Evolutionary conservation across 2,113 vertebrate species (phyloP).

Genomic region (Tupaia tana): DNA sequence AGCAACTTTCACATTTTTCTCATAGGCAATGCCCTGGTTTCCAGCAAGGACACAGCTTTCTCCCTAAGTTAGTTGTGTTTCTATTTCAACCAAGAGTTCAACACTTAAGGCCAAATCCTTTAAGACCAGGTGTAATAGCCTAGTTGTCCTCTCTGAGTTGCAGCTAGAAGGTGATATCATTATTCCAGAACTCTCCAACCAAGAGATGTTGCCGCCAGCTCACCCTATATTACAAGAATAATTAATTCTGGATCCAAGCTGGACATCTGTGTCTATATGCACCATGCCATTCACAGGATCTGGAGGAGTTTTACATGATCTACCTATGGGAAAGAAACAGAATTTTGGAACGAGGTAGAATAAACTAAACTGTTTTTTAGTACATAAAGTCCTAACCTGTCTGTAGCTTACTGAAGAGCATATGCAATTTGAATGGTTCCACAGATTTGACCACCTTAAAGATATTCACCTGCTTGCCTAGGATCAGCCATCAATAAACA

Average conservation of each 20-base stretch:
- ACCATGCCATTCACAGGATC: background rate
- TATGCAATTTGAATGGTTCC: background rate
- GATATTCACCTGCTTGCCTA: background rate
- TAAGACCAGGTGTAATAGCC: background rate
- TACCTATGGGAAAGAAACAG: constrained; percentile 37
- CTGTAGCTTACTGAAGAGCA: background rate
- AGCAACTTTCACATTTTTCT: background rate
- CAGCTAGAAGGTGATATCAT: background rate
- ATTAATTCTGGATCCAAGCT: background rate
- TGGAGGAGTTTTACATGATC: constrained; percentile 11
- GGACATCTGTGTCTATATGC: background rate
- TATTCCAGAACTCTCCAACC: background rate
- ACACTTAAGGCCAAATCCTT: background rate
- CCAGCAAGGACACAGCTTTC: background rate
- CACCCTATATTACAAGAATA: constrained; percentile 23
- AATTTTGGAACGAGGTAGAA: background rate
- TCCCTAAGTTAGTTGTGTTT: background rate
- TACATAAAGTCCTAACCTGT: background rate
- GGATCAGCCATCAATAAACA: background rate
- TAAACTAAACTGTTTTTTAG: background rate
- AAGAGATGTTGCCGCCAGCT: background rate
- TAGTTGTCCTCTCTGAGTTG: background rate
- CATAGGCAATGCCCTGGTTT: background rate
- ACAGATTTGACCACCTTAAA: background rate
- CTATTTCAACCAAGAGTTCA: background rate